These are phyloP conservation scores for Drosophila ananassae DNA, from an alignment of 1,140 invertebrate species.

Conservation along the genomic window DNA sequence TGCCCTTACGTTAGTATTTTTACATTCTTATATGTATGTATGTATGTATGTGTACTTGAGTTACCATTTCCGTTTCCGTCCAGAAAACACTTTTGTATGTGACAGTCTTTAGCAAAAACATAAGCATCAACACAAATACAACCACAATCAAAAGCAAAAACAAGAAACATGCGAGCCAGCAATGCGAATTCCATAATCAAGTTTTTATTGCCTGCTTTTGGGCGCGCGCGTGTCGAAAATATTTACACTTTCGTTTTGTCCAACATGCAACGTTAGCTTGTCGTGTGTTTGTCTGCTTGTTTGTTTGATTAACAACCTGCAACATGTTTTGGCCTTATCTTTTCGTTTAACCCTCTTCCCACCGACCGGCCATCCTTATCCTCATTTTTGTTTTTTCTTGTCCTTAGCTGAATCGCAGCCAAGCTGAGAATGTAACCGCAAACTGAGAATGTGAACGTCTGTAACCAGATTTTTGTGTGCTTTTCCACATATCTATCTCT, in stretches of 20 bases:
- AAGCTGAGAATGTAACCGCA: constrained; percentile 52
- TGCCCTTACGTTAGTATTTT: constrained; percentile 19
- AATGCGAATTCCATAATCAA: constrained; percentile 38
- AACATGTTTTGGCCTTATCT: constrained; percentile 53
- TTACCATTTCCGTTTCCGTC: constrained; percentile 21
- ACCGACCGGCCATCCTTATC: neutral
- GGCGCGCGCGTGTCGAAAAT: constrained; percentile 49
- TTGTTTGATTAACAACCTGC: constrained; percentile 62
- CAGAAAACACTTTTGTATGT: constrained; percentile 28
- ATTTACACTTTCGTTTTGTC: constrained; percentile 58
- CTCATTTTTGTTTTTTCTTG: constrained; percentile 20
- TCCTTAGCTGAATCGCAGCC: constrained; percentile 43
- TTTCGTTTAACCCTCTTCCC: constrained; percentile 6
- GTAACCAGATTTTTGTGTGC: constrained; percentile 48
- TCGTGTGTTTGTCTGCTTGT: constrained; percentile 50
- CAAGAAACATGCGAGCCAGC: constrained; percentile 27
- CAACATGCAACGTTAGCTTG: constrained; percentile 52
- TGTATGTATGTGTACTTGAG: constrained; percentile 12
- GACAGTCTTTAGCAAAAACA: constrained; percentile 45
- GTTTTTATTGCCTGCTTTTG: constrained; percentile 53
- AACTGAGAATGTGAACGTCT: constrained; percentile 33
- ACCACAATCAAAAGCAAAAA: neutral
- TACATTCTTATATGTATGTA: constrained; percentile 11
- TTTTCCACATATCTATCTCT: constrained; percentile 21
- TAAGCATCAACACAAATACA: neutral